These are phyloP conservation scores for Embiotoca jacksoni DNA, from an alignment of 2,113 vertebrate species.

Conservation along the genomic window DNA sequence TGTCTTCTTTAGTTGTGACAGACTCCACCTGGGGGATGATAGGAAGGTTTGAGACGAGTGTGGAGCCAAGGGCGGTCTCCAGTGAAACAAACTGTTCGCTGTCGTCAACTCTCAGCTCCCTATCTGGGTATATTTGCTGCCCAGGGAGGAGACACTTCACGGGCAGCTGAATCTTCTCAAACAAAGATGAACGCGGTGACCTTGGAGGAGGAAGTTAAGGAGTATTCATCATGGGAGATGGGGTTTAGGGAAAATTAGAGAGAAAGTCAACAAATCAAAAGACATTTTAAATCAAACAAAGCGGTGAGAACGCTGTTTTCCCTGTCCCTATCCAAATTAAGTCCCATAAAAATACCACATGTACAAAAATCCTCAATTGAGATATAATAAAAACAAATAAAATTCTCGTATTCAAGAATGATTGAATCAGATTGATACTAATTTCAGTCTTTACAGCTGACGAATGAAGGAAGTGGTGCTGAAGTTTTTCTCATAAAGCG, in stretches of 20 bases:
- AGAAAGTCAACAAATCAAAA: slow-evolving; percentile 29
- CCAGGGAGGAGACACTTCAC: slow-evolving; percentile 30
- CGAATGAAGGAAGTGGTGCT: slow-evolving; percentile 68
- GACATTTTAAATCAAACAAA: slow-evolving; percentile 36
- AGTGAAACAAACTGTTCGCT: slow-evolving; percentile 23
- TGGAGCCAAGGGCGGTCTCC: slow-evolving; percentile 32
- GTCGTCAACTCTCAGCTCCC: slow-evolving; percentile 41
- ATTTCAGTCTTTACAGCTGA: slow-evolving; percentile 65
- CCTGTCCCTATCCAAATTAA: slow-evolving; percentile 27
- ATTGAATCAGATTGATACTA: slow-evolving; percentile 60
- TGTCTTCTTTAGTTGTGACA: slow-evolving; percentile 48
- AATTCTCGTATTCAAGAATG: slow-evolving; percentile 32
- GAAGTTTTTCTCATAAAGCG: slow-evolving; percentile 70
- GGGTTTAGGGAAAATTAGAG: slow-evolving; percentile 17
- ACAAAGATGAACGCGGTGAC: slow-evolving; percentile 30
- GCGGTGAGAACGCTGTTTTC: slow-evolving; percentile 5
- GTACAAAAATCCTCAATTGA: slow-evolving; percentile 10
- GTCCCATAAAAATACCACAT: slow-evolving; percentile 45
- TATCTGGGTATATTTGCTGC: slow-evolving; percentile 12
- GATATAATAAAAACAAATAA: slow-evolving; percentile 49
- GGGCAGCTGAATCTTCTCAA: slow-evolving; percentile 45
- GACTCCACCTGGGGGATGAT: slow-evolving; percentile 58
- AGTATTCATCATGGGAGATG: slow-evolving; percentile 30
- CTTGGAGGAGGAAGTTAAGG: slow-evolving; percentile 16
- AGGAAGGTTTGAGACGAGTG: slow-evolving; percentile 28